Conservation (phyloP, 2,113 vertebrate species). For the Pampusana beccarii region DNA sequence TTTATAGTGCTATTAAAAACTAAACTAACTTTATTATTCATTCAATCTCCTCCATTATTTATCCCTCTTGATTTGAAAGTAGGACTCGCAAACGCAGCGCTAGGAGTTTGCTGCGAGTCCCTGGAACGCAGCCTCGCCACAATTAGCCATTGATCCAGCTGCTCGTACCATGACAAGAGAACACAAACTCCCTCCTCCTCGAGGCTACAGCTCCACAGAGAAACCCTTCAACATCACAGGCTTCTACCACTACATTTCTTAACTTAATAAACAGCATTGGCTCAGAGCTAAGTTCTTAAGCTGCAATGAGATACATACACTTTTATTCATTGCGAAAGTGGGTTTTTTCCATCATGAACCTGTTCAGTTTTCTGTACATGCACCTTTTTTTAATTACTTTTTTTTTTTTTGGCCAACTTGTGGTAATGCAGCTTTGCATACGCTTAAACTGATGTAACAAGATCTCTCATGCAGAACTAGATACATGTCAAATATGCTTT, state of each 20-base stretch:
- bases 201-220: slow-evolving; percentile 51
- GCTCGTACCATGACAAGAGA: background rate
- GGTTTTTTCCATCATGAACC: background rate
- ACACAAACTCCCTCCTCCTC: slow-evolving; percentile 53
- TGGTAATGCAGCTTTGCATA: background rate
- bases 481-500: background rate
- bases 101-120: slow-evolving; percentile 27
- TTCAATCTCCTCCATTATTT: slow-evolving; percentile 32
- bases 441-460: background rate
- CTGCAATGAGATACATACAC: background rate
- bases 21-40: slow-evolving; percentile 38
- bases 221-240: slow-evolving; percentile 37
- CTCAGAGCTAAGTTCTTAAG: slow-evolving; percentile 1
- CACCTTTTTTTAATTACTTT: background rate
- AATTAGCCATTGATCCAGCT: slow-evolving; percentile 64
- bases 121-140: slow-evolving; percentile 34
- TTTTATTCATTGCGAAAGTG: background rate
- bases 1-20: slow-evolving; percentile 30
- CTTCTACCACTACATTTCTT: background rate
- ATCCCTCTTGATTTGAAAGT: slow-evolving; percentile 39
- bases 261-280: slow-evolving; percentile 31
- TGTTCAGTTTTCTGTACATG: background rate
- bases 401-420: background rate
- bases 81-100: slow-evolving; percentile 5
- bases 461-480: background rate